phyloP scores from a whole-genome alignment of 2,113 vertebrate genomes.

The Vidua macroura region DNA sequence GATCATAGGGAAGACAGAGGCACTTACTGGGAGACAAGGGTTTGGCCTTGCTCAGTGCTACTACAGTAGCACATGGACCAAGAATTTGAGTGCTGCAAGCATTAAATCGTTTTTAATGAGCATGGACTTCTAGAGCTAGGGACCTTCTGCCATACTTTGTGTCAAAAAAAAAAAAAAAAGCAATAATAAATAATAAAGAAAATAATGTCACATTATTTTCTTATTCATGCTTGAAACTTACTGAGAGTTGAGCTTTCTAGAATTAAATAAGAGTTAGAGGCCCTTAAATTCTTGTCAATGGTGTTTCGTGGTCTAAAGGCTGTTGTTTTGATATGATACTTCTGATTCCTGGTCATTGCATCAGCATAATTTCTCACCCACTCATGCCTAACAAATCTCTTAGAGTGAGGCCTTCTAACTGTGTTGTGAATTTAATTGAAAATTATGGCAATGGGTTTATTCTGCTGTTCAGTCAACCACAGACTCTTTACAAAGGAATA shows the following conservation, averaged over 20 bases:
- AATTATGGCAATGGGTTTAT: not conserved
- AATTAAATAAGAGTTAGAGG: not conserved
- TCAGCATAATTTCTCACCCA: not conserved
- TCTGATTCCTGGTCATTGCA: not conserved
- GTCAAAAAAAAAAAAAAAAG: not conserved
- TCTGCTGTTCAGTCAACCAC: not conserved
- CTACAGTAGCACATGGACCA: not conserved
- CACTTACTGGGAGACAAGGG: not conserved
- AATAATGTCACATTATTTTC: not conserved
- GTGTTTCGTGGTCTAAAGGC: not conserved
- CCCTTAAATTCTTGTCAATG: not conserved
- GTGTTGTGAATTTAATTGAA: not conserved
- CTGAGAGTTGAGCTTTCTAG: not conserved
- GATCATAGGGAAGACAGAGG: not conserved
- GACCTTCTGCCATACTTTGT: not conserved
- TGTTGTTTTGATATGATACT: not conserved
- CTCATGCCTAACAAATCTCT: not conserved
- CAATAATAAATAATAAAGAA: too few species aligned
- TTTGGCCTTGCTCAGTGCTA: not conserved
- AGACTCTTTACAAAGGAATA: not conserved
- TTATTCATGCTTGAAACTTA: not conserved
- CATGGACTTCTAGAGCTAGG: rapidly evolving
- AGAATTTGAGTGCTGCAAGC: not conserved
- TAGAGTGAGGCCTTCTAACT: not conserved
- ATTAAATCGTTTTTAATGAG: not conserved